Conservation (phyloP, 1,140 invertebrate species). For the Neoseiulus cucumeris region DNA sequence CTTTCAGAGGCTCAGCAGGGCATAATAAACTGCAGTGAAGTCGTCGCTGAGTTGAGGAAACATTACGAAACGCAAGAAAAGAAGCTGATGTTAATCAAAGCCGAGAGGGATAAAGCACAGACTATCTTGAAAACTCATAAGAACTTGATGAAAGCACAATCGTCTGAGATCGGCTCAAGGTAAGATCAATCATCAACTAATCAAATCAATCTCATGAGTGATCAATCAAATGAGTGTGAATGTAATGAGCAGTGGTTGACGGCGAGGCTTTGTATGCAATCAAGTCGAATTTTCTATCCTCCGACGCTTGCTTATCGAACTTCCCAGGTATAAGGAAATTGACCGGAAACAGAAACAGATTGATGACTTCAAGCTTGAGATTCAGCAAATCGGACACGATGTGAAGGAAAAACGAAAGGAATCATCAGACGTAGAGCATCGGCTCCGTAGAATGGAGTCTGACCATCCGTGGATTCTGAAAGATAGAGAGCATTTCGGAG, state of each 20-base stretch:
- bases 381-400: slow-evolving; percentile 55
- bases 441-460: slow-evolving; percentile 33
- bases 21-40: neutral
- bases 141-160: slow-evolving; percentile 46
- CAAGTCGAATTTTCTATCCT: too few species aligned
- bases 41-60: neutral
- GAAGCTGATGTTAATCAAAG: slow-evolving; percentile 16
- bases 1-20: slow-evolving; percentile 2
- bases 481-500: slow-evolving; percentile 56
- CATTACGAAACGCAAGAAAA: slow-evolving; percentile 1
- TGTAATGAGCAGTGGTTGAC: too few species aligned
- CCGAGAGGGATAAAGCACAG: slow-evolving; percentile 32
- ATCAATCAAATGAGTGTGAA: too few species aligned
- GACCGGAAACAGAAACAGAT: slow-evolving; percentile 20
- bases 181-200: slow-evolving; percentile 17
- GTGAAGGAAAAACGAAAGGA: slow-evolving; percentile 29
- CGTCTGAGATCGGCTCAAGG: slow-evolving; percentile 43
- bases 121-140: slow-evolving; percentile 46
- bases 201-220: slow-evolving; percentile 40
- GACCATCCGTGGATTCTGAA: slow-evolving; percentile 54
- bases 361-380: slow-evolving; percentile 44
- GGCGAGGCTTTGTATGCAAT: too few species aligned
- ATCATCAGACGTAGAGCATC: slow-evolving; percentile 28
- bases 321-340: slow-evolving; percentile 39
- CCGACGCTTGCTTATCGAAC: too few species aligned